These are phyloP conservation scores for Phalacrocorax brasilianus DNA, from an alignment of 2,113 vertebrate genomes.

Conservation along the genomic window DNA sequence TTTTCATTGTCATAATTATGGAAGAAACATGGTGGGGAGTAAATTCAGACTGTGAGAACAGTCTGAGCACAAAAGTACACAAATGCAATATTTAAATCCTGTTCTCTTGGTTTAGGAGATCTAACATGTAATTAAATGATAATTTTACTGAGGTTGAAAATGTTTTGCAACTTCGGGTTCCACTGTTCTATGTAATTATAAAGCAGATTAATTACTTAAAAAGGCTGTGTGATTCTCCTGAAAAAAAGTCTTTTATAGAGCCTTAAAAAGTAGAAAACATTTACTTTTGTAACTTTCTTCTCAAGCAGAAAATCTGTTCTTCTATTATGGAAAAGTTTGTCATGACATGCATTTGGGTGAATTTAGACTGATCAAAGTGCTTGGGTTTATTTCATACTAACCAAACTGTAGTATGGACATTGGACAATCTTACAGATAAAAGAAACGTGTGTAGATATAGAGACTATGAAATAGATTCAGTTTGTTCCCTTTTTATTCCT, in stretches of 20 bases:
- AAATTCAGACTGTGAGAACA: not conserved
- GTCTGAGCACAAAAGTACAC: not conserved
- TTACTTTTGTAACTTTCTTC: not conserved
- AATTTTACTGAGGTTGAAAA: not conserved
- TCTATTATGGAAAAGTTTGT: not conserved
- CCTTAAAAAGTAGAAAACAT: not conserved
- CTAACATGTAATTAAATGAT: not conserved
- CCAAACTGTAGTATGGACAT: not conserved
- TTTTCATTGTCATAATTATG: not conserved
- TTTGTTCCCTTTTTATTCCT: not conserved
- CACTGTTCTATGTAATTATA: not conserved
- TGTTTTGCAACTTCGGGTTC: not conserved
- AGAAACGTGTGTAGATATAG: not conserved
- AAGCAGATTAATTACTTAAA: not conserved
- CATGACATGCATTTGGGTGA: not conserved
- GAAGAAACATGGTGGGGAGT: not conserved
- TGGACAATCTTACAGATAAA: not conserved
- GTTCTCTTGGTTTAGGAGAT: not conserved
- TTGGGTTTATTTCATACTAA: slow-evolving; percentile 2
- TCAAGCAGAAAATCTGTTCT: not conserved
- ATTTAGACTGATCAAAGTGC: not conserved
- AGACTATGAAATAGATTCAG: not conserved
- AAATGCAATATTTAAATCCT: not conserved
- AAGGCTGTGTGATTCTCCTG: not conserved
- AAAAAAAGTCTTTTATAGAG: not conserved